Percentiles rank a stretch among this genome's conserved stretches.
phyloP scores from a whole-genome alignment of 2,888 invertebrate species.

The Salpingus planirostris region DNA sequence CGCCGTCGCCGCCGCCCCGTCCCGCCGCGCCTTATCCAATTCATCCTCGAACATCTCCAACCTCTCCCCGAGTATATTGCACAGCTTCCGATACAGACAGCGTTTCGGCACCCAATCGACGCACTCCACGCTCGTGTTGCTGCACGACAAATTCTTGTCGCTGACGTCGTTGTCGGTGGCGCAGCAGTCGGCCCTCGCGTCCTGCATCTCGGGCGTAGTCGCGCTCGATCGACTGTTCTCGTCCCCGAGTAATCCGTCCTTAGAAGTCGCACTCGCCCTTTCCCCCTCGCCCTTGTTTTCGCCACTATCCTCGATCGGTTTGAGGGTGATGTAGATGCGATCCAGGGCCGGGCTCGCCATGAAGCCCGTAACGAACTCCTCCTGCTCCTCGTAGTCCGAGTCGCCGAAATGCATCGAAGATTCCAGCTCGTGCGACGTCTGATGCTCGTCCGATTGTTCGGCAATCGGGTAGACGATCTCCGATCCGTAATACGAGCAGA shows the following conservation, averaged over 20 bases:
- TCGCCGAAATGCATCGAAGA: slow-evolving; percentile 52
- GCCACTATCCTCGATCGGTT: slow-evolving; percentile 21
- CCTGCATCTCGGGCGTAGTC: slow-evolving; percentile 49
- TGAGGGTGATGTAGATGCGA: slow-evolving; percentile 29
- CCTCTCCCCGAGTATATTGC: too few relatives aligned
- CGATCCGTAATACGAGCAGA: slow-evolving; percentile 55
- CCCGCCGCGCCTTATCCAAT: not conserved
- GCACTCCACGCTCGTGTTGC: slow-evolving; percentile 35
- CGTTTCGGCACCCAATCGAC: slow-evolving; percentile 23
- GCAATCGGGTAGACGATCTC: slow-evolving; percentile 78
- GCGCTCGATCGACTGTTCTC: too few relatives aligned
- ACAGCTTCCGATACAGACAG: too few relatives aligned
- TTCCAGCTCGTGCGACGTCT: slow-evolving; percentile 53
- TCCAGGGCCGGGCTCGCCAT: slow-evolving; percentile 61
- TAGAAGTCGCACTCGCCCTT: slow-evolving; percentile 60
- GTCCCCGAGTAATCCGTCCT: slow-evolving; percentile 61
- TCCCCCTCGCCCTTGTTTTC: slow-evolving; percentile 51
- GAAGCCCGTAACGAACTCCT: slow-evolving; percentile 47
- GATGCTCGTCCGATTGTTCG: slow-evolving; percentile 74
- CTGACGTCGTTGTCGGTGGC: slow-evolving; percentile 36
- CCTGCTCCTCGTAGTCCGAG: slow-evolving; percentile 58
- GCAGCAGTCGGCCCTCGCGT: slow-evolving; percentile 35
- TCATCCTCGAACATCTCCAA: too few relatives aligned
- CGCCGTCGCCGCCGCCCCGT: not conserved
- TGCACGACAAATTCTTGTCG: slow-evolving; percentile 36